Conservation (phyloP, 2,888 invertebrate species). For the Amphipoea oculea region DNA sequence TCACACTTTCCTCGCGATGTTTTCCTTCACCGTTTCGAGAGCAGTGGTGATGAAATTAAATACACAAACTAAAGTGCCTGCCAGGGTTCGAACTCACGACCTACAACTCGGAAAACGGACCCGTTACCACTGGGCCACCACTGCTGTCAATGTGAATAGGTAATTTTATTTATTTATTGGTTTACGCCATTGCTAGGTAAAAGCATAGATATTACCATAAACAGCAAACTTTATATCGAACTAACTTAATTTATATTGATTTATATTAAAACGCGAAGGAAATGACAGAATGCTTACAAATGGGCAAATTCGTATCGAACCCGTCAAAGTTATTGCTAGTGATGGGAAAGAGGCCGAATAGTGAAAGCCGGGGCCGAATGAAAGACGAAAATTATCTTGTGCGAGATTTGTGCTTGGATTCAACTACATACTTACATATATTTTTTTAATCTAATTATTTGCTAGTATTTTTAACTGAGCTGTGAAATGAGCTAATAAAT, state of each 20-base stretch:
- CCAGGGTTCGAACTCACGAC: not conserved
- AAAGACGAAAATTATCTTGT: not conserved
- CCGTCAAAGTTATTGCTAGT: constrained; percentile 53
- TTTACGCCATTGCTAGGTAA: not conserved
- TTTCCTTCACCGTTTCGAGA: no score
- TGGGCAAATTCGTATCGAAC: constrained; percentile 55
- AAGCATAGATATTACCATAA: constrained; percentile 4
- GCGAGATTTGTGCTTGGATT: not conserved
- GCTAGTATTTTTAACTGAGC: not conserved
- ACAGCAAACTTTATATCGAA: not conserved
- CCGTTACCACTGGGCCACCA: no score
- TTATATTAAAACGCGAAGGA: constrained; percentile 57
- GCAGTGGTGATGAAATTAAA: no score
- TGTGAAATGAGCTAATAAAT: not conserved
- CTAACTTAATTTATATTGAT: constrained; percentile 57
- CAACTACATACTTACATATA: not conserved
- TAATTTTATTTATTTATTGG: not conserved
- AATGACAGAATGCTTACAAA: constrained; percentile 61
- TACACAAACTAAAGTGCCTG: no score
- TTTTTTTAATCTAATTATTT: not conserved
- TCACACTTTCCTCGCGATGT: not conserved
- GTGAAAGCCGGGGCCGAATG: not conserved
- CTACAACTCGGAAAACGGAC: not conserved
- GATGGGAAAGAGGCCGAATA: constrained; percentile 27
- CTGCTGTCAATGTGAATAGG: not conserved